Percentiles rank a stretch among this genome's conserved stretches.
Evolutionary conservation across 1,140 invertebrate genomes (phyloP).

Genomic region (Conus ventricosus): DNA sequence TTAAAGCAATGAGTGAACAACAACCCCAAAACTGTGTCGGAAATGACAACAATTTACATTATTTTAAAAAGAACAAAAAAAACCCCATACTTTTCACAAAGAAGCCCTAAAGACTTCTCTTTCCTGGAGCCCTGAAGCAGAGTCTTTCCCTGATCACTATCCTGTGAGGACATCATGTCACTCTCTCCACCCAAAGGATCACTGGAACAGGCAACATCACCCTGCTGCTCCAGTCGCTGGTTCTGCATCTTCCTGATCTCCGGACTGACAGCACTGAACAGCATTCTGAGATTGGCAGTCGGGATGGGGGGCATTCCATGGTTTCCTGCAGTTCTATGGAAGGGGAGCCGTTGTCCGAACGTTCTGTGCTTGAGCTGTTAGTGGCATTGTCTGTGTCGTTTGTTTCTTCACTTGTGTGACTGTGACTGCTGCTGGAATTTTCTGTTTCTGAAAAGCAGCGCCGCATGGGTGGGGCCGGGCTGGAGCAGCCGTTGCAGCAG

Average conservation of each 20-base stretch:
- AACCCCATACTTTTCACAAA: constrained; percentile 71
- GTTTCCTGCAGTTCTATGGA: constrained; percentile 42
- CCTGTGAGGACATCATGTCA: constrained; percentile 52
- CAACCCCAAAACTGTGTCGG: no score
- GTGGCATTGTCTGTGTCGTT: not conserved
- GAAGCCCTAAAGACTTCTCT: constrained; percentile 74
- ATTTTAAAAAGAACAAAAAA: not conserved
- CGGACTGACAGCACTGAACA: constrained; percentile 73
- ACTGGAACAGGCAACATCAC: not conserved
- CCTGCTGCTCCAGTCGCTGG: constrained; percentile 40
- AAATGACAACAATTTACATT: no score
- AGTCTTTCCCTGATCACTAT: constrained; percentile 50
- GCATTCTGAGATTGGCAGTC: constrained; percentile 74
- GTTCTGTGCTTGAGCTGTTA: not conserved
- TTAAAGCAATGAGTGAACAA: no score
- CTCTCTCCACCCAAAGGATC: constrained; percentile 29
- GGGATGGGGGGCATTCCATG: constrained; percentile 68
- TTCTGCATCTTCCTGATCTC: constrained; percentile 67
- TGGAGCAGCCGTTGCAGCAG: constrained; percentile 19
- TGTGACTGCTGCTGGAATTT: not conserved
- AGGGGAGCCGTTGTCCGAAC: constrained; percentile 39
- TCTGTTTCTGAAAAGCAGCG: constrained; percentile 24
- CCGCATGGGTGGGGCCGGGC: not conserved
- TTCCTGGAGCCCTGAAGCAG: constrained; percentile 61
- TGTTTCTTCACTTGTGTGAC: constrained; percentile 5